Conservation (phyloP, 2,797 vertebrate species). For the Delichon dasypus region DNA sequence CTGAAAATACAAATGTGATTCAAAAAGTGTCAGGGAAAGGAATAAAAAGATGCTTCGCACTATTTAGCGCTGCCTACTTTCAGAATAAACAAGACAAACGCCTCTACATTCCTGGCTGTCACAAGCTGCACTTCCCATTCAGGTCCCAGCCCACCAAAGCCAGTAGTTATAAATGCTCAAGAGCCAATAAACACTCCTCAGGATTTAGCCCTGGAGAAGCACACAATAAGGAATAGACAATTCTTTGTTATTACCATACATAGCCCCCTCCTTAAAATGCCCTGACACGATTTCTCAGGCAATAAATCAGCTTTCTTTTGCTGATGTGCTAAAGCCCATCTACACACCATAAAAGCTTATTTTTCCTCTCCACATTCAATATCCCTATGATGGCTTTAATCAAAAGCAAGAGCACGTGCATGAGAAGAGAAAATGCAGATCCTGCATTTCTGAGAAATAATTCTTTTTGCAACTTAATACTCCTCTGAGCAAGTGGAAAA, state of each 20-base stretch:
- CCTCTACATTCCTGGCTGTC: neutral
- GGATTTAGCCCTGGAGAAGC: constrained; percentile 23
- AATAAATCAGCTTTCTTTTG: constrained; percentile 32
- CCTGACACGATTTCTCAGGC: neutral
- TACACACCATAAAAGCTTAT: neutral
- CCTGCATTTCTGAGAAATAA: neutral
- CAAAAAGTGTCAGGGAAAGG: neutral
- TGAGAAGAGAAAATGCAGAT: neutral
- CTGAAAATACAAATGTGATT: neutral
- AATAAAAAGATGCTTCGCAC: neutral
- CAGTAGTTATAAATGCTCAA: constrained; percentile 13
- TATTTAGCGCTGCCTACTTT: neutral
- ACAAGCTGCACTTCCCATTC: neutral
- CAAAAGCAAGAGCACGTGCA: neutral
- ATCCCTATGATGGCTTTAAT: neutral
- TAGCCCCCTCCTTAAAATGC: constrained; percentile 17
- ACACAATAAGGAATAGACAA: constrained; percentile 24
- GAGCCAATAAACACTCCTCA: constrained; percentile 33
- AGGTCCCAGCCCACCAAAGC: neutral
- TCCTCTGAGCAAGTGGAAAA: neutral
- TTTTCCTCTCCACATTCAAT: neutral
- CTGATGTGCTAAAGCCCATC: neutral
- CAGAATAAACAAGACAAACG: constrained; percentile 6
- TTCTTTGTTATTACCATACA: neutral
- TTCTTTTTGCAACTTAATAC: neutral